Base-by-base conservation (phyloP, 2,888 invertebrate genomes). In the Hybos culiciformis region DNA sequence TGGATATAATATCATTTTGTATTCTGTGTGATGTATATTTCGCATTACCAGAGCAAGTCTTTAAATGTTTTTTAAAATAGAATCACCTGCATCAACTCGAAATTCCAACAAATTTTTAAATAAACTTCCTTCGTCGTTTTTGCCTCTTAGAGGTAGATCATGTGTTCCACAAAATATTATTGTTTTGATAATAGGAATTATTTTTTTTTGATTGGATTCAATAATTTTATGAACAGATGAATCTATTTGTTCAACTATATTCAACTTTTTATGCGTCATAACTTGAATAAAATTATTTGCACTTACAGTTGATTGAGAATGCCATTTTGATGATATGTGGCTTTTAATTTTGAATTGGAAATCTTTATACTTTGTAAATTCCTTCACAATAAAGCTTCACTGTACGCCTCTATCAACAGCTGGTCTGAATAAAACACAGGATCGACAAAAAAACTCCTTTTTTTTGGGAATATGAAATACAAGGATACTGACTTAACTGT, bases 1-100 rank as follows among this genome's bases (percentile, higher is more conserved):
- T 45, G 24, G 40, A 39, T 38, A 57, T 53, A 31, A 57, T 46
- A 51, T 60, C 53, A 52, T 60, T 61, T 57, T 60, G 57, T 41
- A 59, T 55, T 46, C 45, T 42, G 42, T 46, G 50, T 29, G 55
- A 56, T 41, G 41, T 46, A 46, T 59, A 57, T 41, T 39, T 48
- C 36, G 56, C 54, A 48, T 59, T 56, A 44, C 51, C 53, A 42
- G 39, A 43, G 14, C 52, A 50, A 19, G 49, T 41, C 42, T 54
- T 52, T 41, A 55, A 46, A 49, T 59, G 55, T 37, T 52, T 46
- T 48, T 54, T 39, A 58, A 50, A 47, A 42, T 26, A 39, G 39
- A 18, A 44, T 56, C 53, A 38, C 55, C 51, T 15, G 56, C 46
- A 34, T 54, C 50, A 46, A 56, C 51, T 49, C 38, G 38, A 20